These are phyloP conservation scores for Propithecus deckenii DNA, from an alignment of 2,797 vertebrate species.

Conservation along the genomic window DNA sequence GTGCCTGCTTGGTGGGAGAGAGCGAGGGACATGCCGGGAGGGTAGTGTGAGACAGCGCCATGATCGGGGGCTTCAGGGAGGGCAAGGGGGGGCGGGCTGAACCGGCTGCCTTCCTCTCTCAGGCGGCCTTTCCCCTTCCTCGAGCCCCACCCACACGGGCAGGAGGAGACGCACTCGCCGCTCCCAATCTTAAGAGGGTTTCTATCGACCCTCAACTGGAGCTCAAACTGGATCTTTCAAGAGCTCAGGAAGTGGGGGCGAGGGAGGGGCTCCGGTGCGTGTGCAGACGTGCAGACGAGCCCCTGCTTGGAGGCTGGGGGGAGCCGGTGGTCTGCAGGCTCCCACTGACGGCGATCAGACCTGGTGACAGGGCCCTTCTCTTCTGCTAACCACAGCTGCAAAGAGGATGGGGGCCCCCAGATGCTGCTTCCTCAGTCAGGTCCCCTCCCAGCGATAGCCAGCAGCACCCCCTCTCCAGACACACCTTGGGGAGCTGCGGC, in stretches of 20 bases:
- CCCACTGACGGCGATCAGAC: not conserved
- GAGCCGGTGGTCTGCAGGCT: not conserved
- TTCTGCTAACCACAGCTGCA: not conserved
- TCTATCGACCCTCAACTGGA: accelerated
- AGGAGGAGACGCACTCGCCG: accelerated
- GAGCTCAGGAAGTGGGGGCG: not conserved
- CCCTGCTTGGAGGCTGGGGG: not conserved
- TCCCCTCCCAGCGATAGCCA: not conserved
- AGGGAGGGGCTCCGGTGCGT: accelerated
- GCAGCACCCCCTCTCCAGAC: not conserved
- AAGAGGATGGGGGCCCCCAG: not conserved
- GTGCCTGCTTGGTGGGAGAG: not conserved
- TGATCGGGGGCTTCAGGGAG: accelerated
- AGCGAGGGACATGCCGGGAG: accelerated
- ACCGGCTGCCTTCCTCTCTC: accelerated
- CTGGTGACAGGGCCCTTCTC: accelerated
- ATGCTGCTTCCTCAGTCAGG: not conserved
- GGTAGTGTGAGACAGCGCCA: accelerated
- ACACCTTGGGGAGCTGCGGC: not conserved
- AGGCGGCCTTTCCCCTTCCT: not conserved
- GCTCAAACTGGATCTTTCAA: not conserved
- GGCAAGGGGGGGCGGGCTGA: not conserved
- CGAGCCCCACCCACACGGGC: not conserved
- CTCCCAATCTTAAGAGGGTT: not conserved
- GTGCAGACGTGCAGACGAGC: not conserved